Evolutionary conservation across 1,140 invertebrate genomes (phyloP), one percentile per base, ranked within the genome.

Genomic region (Mesaphorura yosii): DNA sequence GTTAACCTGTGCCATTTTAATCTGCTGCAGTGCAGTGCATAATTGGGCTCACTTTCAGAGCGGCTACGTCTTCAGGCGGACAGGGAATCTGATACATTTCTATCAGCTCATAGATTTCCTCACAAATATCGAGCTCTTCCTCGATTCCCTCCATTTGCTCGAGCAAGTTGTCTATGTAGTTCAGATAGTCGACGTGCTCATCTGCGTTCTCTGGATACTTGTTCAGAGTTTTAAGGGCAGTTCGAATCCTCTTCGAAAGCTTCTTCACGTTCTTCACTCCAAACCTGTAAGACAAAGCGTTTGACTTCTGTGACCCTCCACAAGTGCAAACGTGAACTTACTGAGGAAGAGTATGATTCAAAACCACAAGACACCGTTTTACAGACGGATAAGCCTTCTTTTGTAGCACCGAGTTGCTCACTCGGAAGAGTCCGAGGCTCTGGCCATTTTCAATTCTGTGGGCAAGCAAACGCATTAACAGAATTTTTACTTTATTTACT

Each of bases 391-490:
- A 71, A 20, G 83, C 75, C 20, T 76, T 68, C 20, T 76, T 74
- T 68, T 84, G 86, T 64, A 89, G 84, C 29, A 76, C 74, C n/a
- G 69, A 65, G 17, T 83, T 72, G 53, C 80, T 77, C 5, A 90
- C 64, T 4, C 17, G 15, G 23, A 22, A 26, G 7, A 46, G 10
- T 7, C 19, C 25, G 7, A 12, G 40, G 17, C 17, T 41, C 10
- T 12, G 6, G 17, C 7, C 10, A 34, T 34, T n/a, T n/a, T 34
- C 31, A 34, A 41, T 6, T 41, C 40, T 10, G 22, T 7, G 17
- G 22, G n/a, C 22, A 10, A 6, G 10, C 10, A 6, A 17, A 41
- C 6, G 10, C 6, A 10, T 10, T 10, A 41, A 41, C 10, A 41
- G 6, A 20, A 41, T 6, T 7, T 10, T 6, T 41, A 10, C 6